Conservation (phyloP, 2,888 invertebrate genomes). For the Aleiodes alternator region DNA sequence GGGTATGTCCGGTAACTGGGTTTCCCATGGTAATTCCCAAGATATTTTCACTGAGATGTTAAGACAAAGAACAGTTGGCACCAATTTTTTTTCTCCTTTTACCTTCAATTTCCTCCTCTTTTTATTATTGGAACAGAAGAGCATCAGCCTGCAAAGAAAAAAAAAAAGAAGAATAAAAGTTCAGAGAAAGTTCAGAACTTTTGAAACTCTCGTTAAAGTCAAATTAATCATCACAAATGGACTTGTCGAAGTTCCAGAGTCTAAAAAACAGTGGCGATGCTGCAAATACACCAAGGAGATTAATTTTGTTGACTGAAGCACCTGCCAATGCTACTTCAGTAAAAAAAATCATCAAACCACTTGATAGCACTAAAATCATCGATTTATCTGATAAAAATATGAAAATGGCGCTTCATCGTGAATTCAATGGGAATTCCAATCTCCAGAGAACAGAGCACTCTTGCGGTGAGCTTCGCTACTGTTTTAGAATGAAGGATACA, state of each 20-base stretch:
- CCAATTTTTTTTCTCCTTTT: too few relatives aligned
- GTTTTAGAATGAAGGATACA: constrained; percentile 41
- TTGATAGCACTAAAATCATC: constrained; percentile 54
- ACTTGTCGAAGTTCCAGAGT: neutral
- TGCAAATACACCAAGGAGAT: constrained; percentile 16
- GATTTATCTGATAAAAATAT: constrained; percentile 60
- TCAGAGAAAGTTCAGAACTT: neutral
- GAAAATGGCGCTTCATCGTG: constrained; percentile 61
- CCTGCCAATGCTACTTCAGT: constrained; percentile 20
- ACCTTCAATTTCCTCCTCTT: too few relatives aligned
- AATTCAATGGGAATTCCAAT: constrained; percentile 55
- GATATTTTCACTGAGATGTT: too few relatives aligned
- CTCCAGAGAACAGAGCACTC: constrained; percentile 35
- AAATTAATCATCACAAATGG: neutral
- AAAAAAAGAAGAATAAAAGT: neutral
- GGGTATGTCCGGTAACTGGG: too few relatives aligned
- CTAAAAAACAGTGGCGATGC: neutral
- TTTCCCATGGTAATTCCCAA: too few relatives aligned
- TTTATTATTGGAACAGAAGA: constrained; percentile 39
- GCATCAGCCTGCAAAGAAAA: neutral
- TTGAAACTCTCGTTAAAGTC: neutral
- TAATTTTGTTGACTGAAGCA: constrained; percentile 51
- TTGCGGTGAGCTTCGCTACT: constrained; percentile 28
- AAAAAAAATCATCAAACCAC: constrained; percentile 11
- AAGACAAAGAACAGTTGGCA: too few relatives aligned